Percentiles rank a stretch among this genome's conserved stretches.
phyloP scores from a whole-genome alignment of 2,113 vertebrate species.

The Psephotus haematonotus region DNA sequence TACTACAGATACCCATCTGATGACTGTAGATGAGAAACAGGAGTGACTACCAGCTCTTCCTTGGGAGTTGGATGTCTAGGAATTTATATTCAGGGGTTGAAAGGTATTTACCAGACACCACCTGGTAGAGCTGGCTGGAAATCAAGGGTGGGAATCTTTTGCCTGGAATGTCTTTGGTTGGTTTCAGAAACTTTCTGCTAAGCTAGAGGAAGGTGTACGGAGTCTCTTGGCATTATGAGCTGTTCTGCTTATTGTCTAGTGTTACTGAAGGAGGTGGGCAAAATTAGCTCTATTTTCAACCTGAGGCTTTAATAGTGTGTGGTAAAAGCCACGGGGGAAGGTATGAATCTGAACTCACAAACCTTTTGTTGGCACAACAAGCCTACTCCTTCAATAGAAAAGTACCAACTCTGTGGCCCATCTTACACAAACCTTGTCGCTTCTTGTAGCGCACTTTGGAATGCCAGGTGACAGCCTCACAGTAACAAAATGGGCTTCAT shows the following conservation, averaged over 20 bases:
- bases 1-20: neutral
- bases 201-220: neutral
- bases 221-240: neutral
- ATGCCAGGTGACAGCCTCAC: neutral
- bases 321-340: constrained; percentile 2
- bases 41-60: neutral
- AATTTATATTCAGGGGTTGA: neutral
- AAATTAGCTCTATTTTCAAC: neutral
- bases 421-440: neutral
- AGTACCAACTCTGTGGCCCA: neutral
- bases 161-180: neutral
- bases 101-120: neutral
- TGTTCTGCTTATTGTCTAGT: neutral
- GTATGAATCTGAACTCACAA: neutral
- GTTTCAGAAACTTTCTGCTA: neutral
- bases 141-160: neutral
- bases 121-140: constrained; percentile 7
- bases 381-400: neutral
- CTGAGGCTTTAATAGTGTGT: neutral
- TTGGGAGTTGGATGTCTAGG: neutral
- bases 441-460: neutral
- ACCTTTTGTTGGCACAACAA: constrained; percentile 1
- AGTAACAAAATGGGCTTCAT: neutral
- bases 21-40: neutral
- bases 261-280: neutral